Percentiles rank a stretch among this genome's conserved stretches.
Evolutionary conservation across 2,797 vertebrate genomes (phyloP).

Genomic region (Sarcophilus harrisii): DNA sequence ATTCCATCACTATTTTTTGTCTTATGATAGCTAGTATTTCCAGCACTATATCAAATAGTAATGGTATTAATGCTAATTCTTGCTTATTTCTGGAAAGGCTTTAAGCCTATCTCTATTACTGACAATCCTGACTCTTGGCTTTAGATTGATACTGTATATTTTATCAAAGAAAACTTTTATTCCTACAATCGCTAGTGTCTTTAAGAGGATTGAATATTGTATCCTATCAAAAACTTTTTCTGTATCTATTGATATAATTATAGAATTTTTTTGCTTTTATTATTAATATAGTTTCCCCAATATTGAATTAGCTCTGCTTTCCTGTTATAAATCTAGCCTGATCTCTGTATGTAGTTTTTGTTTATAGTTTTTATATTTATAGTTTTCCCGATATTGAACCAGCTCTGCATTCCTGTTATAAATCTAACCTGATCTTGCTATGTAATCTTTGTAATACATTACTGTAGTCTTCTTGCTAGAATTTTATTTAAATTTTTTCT

Average conservation of each 20-base stretch:
- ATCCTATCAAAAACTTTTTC: neutral
- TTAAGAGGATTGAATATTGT: neutral
- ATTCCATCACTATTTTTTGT: neutral
- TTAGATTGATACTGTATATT: neutral
- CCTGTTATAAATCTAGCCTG: neutral
- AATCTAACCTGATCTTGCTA: neutral
- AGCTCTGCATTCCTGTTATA: neutral
- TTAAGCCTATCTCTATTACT: too few relatives aligned
- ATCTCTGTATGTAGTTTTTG: neutral
- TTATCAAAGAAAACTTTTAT: neutral
- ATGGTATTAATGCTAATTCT: neutral
- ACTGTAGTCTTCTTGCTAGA: neutral
- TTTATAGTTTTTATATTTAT: neutral
- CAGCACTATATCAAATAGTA: neutral
- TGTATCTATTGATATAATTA: neutral
- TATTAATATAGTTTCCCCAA: neutral
- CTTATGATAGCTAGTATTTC: neutral
- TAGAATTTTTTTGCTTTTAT: neutral
- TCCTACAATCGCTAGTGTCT: neutral
- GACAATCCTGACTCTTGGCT: too few relatives aligned
- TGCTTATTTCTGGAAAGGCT: neutral
- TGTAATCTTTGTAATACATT: neutral
- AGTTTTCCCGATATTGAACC: neutral
- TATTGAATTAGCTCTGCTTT: neutral
- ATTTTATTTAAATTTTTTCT: neutral